These are phyloP conservation scores for Bibio marci DNA, from an alignment of 2,888 invertebrate genomes.

Conservation along the genomic window DNA sequence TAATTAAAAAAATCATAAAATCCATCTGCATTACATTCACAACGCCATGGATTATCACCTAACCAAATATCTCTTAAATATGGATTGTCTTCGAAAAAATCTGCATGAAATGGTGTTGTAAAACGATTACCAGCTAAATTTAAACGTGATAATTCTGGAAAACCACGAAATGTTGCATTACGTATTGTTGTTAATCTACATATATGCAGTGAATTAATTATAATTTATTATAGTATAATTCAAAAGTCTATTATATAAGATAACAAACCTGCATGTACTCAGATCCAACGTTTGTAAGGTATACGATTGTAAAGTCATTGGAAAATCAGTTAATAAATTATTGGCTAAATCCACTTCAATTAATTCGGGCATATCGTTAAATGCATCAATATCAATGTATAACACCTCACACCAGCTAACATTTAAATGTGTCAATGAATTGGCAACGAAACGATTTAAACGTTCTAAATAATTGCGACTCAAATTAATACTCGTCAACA, in stretches of 20 bases:
- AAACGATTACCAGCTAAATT: conserved; percentile 55
- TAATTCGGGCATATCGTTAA: conserved; percentile 40
- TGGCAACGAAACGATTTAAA: conserved; percentile 38
- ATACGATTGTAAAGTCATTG: conserved; percentile 40
- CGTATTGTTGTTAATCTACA: conserved; percentile 42
- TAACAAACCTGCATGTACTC: conserved; percentile 23
- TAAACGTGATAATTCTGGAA: conserved; percentile 41
- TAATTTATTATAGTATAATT: not conserved
- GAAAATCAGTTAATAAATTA: conserved; percentile 45
- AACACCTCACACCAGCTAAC: conserved; percentile 50
- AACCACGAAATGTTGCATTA: conserved; percentile 42
- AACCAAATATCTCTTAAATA: conserved; percentile 41
- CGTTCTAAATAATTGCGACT: conserved; percentile 45
- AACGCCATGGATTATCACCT: conserved; percentile 60
- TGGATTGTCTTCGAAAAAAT: conserved; percentile 40
- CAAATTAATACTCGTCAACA: conserved; percentile 40
- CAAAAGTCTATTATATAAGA: not conserved
- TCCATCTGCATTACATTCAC: conserved; percentile 44
- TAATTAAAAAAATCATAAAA: conserved; percentile 45
- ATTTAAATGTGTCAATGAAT: conserved; percentile 38
- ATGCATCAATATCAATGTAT: conserved; percentile 34
- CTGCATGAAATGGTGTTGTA: conserved; percentile 39
- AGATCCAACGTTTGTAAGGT: conserved; percentile 40
- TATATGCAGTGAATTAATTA: conserved; percentile 26
- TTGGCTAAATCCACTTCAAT: conserved; percentile 43